Evolutionary conservation across 2,797 vertebrate species (phyloP).

Genomic region (Meda fulgida): DNA sequence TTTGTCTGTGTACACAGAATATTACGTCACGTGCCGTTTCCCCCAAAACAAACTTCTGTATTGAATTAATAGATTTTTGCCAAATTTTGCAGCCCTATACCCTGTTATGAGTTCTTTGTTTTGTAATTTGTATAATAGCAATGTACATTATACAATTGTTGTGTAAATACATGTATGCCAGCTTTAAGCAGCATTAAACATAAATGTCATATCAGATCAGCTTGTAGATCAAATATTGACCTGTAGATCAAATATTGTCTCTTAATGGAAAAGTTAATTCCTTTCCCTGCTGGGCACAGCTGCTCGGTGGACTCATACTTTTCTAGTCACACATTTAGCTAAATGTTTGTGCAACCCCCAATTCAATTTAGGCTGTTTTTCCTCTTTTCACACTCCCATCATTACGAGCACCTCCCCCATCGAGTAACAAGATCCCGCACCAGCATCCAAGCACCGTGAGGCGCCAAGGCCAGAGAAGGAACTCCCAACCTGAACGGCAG

Average conservation of each 20-base stretch:
- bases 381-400: conserved; percentile 54
- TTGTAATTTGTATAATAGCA: not conserved
- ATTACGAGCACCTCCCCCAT: conserved; percentile 53
- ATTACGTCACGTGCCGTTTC: not conserved
- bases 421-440: conserved; percentile 57
- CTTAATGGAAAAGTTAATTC: not conserved
- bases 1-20: not conserved
- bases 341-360: conserved; percentile 52
- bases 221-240: not conserved
- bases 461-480: conserved; percentile 47
- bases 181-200: not conserved
- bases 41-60: too few species aligned
- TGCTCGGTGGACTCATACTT: not conserved
- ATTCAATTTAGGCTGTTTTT: conserved; percentile 55
- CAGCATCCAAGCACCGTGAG: conserved; percentile 50
- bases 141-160: not conserved
- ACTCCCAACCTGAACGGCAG: conserved; percentile 29
- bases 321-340: conserved; percentile 6
- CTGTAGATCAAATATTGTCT: not conserved
- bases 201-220: not conserved
- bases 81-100: not conserved
- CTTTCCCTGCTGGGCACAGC: not conserved
- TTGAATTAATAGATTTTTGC: not conserved
- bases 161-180: not conserved
- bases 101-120: not conserved